Evolutionary conservation across 2,797 vertebrate species (phyloP).

Genomic region (Tolypeutes matacus): DNA sequence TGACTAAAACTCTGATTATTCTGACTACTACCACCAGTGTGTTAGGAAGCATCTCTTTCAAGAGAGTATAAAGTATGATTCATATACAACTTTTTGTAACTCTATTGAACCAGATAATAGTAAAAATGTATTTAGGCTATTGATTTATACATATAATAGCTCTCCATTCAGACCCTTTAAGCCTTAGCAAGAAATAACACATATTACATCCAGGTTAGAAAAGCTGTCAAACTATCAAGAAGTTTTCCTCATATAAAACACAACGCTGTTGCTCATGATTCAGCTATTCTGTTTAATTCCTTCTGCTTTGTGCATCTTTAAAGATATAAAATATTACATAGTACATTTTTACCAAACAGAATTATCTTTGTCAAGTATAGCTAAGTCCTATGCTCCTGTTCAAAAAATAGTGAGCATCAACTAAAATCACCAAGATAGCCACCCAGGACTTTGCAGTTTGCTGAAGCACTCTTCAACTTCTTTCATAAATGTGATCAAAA

Average conservation of each 20-base stretch:
- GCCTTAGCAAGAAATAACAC: conserved; percentile 34
- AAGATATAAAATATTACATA: not conserved
- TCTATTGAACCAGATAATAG: not conserved
- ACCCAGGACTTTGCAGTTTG: not conserved
- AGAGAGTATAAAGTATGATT: not conserved
- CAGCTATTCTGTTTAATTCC: not conserved
- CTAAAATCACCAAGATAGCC: not conserved
- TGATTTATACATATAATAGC: conserved; percentile 45
- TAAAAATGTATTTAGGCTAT: not conserved
- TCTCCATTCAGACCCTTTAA: not conserved
- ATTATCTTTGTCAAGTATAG: conserved; percentile 2
- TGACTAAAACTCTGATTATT: not conserved
- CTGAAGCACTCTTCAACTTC: not conserved
- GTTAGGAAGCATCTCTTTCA: not conserved
- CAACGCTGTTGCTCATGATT: conserved; percentile 11
- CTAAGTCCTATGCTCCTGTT: not conserved
- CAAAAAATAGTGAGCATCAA: not conserved
- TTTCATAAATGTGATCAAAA: not conserved
- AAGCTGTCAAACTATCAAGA: conserved; percentile 24
- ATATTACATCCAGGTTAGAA: conserved; percentile 66
- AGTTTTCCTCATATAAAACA: conserved; percentile 50
- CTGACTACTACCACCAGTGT: not conserved
- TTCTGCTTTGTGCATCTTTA: not conserved
- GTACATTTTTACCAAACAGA: not conserved
- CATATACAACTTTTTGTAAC: not conserved